A percentile compares a stretch with the other conserved stretches of the same genome.
These are phyloP conservation scores for Setophaga petechia DNA, from an alignment of 2,113 vertebrate genomes.

Conservation along the genomic window DNA sequence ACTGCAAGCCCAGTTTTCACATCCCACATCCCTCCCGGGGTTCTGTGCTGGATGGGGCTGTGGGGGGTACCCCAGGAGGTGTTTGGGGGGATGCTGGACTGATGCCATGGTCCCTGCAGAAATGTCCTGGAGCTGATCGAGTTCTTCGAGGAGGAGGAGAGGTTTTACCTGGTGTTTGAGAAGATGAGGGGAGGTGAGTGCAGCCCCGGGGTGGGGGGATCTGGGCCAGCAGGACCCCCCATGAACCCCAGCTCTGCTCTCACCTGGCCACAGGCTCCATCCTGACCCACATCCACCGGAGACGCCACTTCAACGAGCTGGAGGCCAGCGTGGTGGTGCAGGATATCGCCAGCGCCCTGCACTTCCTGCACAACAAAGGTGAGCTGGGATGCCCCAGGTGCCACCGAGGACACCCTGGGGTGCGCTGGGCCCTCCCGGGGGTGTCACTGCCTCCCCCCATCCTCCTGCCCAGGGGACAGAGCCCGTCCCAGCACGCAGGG, in stretches of 20 bases:
- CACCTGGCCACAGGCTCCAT: constrained; percentile 81
- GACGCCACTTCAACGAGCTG: constrained; percentile 92
- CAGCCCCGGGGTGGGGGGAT: rapidly evolving
- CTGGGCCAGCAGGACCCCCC: rapidly evolving
- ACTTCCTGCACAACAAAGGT: constrained; percentile 99
- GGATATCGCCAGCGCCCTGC: constrained; percentile 94
- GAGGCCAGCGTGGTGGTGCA: constrained; percentile 93
- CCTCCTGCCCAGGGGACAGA: neutral
- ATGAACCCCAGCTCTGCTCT: neutral
- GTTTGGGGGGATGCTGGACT: neutral
- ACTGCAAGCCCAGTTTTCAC: neutral
- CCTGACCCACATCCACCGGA: constrained; percentile 92
- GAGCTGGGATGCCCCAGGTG: neutral
- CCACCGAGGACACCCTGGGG: neutral
- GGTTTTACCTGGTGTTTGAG: constrained; percentile 98
- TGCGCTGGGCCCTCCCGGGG: neutral
- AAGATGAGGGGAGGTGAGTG: constrained; percentile 92
- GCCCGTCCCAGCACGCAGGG: neutral
- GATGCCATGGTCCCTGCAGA: constrained; percentile 52
- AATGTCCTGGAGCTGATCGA: constrained; percentile 96
- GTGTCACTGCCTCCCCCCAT: neutral
- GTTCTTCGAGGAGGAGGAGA: constrained; percentile 97
- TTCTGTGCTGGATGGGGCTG: no score
- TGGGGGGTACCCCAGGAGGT: neutral
- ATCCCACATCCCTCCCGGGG: rapidly evolving